A percentile compares a stretch with the other conserved stretches of the same genome.
These are phyloP conservation scores for Vanessa cardui DNA, from an alignment of 2,888 invertebrate genomes.

Conservation along the genomic window DNA sequence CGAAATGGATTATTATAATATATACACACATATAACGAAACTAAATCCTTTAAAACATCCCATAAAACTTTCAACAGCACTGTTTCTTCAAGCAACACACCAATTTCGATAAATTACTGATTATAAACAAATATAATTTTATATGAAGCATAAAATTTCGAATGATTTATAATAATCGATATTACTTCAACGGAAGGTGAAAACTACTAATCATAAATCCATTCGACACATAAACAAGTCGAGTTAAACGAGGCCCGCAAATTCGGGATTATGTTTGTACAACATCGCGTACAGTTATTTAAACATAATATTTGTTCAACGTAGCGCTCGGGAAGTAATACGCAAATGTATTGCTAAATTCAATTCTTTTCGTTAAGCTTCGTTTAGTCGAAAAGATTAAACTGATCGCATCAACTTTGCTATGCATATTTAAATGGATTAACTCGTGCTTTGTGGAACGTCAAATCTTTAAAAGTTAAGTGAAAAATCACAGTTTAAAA, in stretches of 20 bases:
- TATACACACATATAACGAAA: no score
- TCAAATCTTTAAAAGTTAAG: no score
- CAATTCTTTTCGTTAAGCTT: not conserved
- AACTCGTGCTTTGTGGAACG: not conserved
- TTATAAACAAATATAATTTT: slow-evolving; percentile 2
- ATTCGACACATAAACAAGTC: not conserved
- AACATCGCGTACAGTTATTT: not conserved
- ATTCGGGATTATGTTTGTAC: not conserved
- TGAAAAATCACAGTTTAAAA: no score
- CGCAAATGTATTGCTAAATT: not conserved
- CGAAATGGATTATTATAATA: no score
- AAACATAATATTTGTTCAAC: slow-evolving; percentile 5
- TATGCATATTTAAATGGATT: slow-evolving; percentile 11
- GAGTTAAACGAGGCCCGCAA: slow-evolving; percentile 1
- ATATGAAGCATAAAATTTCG: not conserved
- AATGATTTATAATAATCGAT: slow-evolving; percentile 7
- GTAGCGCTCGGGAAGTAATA: not conserved
- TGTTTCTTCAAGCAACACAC: not conserved
- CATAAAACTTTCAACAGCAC: not conserved
- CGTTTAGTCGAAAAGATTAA: not conserved
- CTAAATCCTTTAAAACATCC: no score
- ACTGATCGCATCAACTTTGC: slow-evolving; percentile 1
- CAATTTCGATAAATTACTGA: not conserved
- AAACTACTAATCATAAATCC: slow-evolving; percentile 3
- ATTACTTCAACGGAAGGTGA: not conserved